phyloP scores from a whole-genome alignment of 2,888 invertebrate species.

The Agrilus biguttatus region DNA sequence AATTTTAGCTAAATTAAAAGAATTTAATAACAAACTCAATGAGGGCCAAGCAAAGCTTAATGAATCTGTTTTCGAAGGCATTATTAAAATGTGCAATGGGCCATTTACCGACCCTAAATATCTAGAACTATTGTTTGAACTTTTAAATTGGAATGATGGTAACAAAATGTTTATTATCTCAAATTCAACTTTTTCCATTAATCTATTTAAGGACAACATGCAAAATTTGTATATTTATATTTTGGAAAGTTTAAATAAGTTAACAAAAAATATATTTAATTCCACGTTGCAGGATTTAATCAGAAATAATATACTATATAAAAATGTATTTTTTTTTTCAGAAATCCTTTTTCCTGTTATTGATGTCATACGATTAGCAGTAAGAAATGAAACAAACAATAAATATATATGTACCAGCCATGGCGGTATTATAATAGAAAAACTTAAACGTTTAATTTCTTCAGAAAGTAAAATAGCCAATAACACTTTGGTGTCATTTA shows the following conservation, averaged over 20 bases:
- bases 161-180: slow-evolving; percentile 8
- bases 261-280: too few relatives aligned
- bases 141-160: slow-evolving; percentile 64
- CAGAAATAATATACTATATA: neutral
- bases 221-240: too few relatives aligned
- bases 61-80: slow-evolving; percentile 40
- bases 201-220: too few relatives aligned
- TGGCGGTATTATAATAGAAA: slow-evolving; percentile 21
- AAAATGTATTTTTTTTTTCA: slow-evolving; percentile 21
- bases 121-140: slow-evolving; percentile 41
- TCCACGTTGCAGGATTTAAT: too few relatives aligned
- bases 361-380: slow-evolving; percentile 72
- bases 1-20: slow-evolving; percentile 57
- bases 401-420: slow-evolving; percentile 39
- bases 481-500: slow-evolving; percentile 65
- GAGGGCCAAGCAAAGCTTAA: slow-evolving; percentile 37
- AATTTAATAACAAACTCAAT: slow-evolving; percentile 53
- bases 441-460: slow-evolving; percentile 20
- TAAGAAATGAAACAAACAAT: slow-evolving; percentile 41
- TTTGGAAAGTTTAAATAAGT: too few relatives aligned
- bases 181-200: neutral
- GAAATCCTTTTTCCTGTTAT: slow-evolving; percentile 78
- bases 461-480: slow-evolving; percentile 36
- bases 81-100: slow-evolving; percentile 48
- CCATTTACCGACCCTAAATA: slow-evolving; percentile 32